phyloP scores from a whole-genome alignment of 2,888 invertebrate genomes.

The Cryptophagus acutangulus region DNA sequence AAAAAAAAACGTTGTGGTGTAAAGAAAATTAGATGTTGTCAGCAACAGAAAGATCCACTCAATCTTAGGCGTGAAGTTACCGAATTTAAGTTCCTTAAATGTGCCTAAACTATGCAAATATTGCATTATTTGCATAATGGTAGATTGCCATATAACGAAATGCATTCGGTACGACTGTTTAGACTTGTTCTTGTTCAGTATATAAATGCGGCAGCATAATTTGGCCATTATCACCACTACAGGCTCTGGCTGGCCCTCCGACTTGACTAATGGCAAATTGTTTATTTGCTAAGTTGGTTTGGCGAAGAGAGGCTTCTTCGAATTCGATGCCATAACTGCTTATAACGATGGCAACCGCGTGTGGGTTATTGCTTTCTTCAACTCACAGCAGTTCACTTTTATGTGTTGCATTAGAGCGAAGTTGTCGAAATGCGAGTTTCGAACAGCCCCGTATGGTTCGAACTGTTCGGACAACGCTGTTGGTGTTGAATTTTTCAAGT shows the following conservation, averaged over 20 bases:
- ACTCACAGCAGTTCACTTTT: slow-evolving; percentile 37
- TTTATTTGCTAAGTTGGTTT: slow-evolving; percentile 32
- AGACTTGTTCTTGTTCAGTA: slow-evolving; percentile 39
- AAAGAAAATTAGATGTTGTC: too few species aligned
- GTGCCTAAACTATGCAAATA: slow-evolving; percentile 48
- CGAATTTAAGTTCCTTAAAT: slow-evolving; percentile 44
- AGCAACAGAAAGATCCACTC: slow-evolving; percentile 38
- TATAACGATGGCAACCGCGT: slow-evolving; percentile 41
- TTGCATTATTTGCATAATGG: slow-evolving; percentile 45
- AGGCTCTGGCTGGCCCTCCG: slow-evolving; percentile 28
- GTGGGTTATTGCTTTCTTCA: slow-evolving; percentile 45
- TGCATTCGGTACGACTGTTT: slow-evolving; percentile 42
- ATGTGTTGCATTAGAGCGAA: slow-evolving; percentile 37
- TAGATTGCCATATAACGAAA: slow-evolving; percentile 29
- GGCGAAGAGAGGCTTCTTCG: slow-evolving; percentile 22
- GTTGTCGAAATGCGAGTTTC: slow-evolving; percentile 31
- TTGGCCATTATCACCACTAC: slow-evolving; percentile 44
- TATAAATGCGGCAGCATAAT: slow-evolving; percentile 37
- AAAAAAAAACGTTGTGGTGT: too few species aligned
- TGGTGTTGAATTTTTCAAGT: slow-evolving; percentile 9
- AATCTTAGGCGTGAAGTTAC: slow-evolving; percentile 33
- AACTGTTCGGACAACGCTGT: slow-evolving; percentile 10
- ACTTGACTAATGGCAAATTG: slow-evolving; percentile 32
- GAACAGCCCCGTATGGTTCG: slow-evolving; percentile 17
- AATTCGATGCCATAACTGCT: slow-evolving; percentile 38